Percentiles rank a stretch among this genome's conserved stretches.
Conservation (phyloP, 2,797 vertebrate species). For the Galaxias olidus region DNA sequence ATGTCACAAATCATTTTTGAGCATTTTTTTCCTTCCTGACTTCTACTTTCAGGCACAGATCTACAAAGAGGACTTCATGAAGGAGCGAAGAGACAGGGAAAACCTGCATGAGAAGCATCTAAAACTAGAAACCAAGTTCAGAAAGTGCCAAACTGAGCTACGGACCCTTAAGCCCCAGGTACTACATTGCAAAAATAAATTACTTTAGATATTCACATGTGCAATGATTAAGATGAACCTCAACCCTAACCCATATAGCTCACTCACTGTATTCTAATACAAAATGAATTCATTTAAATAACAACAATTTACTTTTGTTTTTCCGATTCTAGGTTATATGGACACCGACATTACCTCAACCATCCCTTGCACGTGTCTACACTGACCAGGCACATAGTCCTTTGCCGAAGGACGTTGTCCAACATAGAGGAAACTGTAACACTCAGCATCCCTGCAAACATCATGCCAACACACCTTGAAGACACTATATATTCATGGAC, state of each 20-base stretch:
- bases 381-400: background rate
- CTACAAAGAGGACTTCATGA: constrained; percentile 71
- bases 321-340: constrained; percentile 33
- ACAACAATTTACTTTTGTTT: background rate
- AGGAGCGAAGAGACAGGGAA: constrained; percentile 63
- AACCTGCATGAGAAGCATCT: constrained; percentile 55
- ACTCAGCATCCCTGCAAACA: constrained; percentile 3
- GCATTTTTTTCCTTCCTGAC: background rate
- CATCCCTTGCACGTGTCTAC: constrained; percentile 27
- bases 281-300: too few species aligned
- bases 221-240: too few species aligned
- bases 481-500: constrained; percentile 2
- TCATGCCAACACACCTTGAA: constrained; percentile 9
- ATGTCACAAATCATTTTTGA: background rate
- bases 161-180: constrained; percentile 56
- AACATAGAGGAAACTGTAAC: background rate
- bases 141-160: constrained; percentile 44
- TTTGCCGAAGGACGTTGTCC: background rate
- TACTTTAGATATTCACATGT: too few species aligned
- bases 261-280: too few species aligned
- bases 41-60: constrained; percentile 53
- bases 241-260: too few species aligned
- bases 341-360: background rate
- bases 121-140: constrained; percentile 54
- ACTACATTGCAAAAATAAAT: constrained; percentile 5